These are phyloP conservation scores for Leptonema lineaticorne DNA, from an alignment of 1,140 invertebrate genomes.

Conservation along the genomic window DNA sequence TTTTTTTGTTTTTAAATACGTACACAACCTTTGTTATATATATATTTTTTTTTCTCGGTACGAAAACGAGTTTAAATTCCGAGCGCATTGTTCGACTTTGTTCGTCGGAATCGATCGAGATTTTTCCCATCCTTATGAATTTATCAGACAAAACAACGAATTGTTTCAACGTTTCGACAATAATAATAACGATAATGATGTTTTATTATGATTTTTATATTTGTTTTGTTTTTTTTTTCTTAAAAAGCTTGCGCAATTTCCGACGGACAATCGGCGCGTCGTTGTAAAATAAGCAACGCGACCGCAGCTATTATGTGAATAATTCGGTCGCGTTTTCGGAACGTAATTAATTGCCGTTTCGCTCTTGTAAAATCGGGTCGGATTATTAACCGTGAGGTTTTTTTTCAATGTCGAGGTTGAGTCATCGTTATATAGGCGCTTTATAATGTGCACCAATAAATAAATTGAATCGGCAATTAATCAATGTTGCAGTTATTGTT, in stretches of 20 bases:
- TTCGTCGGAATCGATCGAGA: not conserved
- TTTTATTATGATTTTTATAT: not conserved
- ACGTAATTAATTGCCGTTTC: not conserved
- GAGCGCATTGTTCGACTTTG: not conserved
- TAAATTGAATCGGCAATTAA: too few species aligned
- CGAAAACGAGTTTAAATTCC: not conserved
- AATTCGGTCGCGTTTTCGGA: not conserved
- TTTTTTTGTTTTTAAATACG: too few species aligned
- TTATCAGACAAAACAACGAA: not conserved
- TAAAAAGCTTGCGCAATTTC: not conserved
- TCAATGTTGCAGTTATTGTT: too few species aligned
- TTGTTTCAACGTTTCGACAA: not conserved
- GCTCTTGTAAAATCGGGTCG: too few species aligned
- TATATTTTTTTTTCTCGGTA: too few species aligned
- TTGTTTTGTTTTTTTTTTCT: too few species aligned
- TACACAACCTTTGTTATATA: conserved; percentile 2
- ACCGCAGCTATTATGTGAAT: not conserved
- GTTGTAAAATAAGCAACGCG: too few species aligned
- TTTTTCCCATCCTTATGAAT: not conserved
- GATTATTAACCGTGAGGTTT: too few species aligned
- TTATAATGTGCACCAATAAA: too few species aligned
- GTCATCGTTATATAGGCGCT: too few species aligned
- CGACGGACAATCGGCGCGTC: not conserved
- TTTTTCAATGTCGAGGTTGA: too few species aligned
- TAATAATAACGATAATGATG: not conserved